Evolutionary conservation across 2,797 vertebrate genomes (phyloP).

Genomic region (Linurgus olivaceus): DNA sequence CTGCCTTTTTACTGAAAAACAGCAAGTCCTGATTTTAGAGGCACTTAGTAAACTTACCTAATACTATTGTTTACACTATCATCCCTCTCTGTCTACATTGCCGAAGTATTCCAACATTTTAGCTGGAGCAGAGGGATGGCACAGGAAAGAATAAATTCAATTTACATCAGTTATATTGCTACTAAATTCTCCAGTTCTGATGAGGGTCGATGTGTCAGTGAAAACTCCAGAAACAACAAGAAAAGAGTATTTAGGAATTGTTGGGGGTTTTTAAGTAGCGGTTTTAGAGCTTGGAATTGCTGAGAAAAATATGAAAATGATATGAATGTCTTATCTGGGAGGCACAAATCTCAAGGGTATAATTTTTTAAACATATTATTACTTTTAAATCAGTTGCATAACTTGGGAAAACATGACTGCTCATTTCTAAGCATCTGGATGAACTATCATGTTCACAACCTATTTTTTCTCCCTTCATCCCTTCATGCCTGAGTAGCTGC

Average conservation of each 20-base stretch:
- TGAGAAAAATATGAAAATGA: background rate
- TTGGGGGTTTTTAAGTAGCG: background rate
- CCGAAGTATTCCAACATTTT: background rate
- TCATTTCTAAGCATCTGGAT: constrained; percentile 12
- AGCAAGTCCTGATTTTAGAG: background rate
- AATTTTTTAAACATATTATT: background rate
- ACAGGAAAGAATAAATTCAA: background rate
- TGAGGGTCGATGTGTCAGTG: background rate
- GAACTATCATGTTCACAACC: background rate
- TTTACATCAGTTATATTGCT: background rate
- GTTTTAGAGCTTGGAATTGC: background rate
- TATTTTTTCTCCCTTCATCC: background rate
- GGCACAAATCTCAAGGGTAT: background rate
- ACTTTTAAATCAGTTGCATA: background rate
- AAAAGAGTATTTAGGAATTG: background rate
- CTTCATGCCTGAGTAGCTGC: background rate
- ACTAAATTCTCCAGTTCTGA: background rate
- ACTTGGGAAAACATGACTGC: background rate
- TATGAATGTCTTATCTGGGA: background rate
- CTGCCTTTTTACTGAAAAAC: background rate
- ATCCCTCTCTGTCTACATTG: background rate
- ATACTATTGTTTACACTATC: background rate
- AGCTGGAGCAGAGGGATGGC: background rate
- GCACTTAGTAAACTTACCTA: background rate
- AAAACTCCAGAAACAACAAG: background rate